Evolutionary conservation across 2,888 invertebrate species (phyloP), one percentile per base, ranked within the genome.

Genomic region (Orchestes rusci): DNA sequence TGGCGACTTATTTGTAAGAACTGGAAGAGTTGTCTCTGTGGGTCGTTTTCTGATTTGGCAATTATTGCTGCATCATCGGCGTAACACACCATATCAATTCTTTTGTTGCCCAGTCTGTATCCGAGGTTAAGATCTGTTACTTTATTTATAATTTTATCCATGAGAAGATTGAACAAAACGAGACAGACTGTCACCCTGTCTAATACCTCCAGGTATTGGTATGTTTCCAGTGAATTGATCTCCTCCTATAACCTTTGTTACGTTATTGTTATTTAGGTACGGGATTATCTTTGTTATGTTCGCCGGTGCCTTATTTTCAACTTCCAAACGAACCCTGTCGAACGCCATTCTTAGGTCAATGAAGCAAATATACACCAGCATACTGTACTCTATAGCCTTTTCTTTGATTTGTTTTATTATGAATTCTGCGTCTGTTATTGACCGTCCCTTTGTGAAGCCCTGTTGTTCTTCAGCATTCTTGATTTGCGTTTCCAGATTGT

Each of bases 291-390:
- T 4, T 8, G 18, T 17, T 12, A 34, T 16, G 10, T 34, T 34
- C 3, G 17, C 16, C n/a, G 34, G 17, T 16, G 17, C 18, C 17
- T 10, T 16, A 16, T 34, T 34, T 16, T 34, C 13, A 12, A 34
- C 18, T n/a, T 17, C 16, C 4, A 17, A 8, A 7, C 10, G 16
- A 10, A 34, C 4, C 2, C 16, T 17, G 34, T 34, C 17, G 32
- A 39, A 16, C n/a, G 38, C 31, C 31, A 31, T 31, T 16, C 31
- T 39, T 18, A 39, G n/a, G 17, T 39, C 32, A n/a, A 12, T 31
- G 39, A 31, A 31, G 15, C 32, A 12, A 4, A 39, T 16, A 19
- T 31, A 31, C 19, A 32, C 39, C 16, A 20, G 20, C 4, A 17
- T 32, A 7, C 16, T 39, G 15, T 31, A 39, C 15, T 39, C 19